Percentiles rank a stretch among this genome's conserved stretches.
phyloP scores from a whole-genome alignment of 2,113 vertebrate genomes.

The Eublepharis macularius region DNA sequence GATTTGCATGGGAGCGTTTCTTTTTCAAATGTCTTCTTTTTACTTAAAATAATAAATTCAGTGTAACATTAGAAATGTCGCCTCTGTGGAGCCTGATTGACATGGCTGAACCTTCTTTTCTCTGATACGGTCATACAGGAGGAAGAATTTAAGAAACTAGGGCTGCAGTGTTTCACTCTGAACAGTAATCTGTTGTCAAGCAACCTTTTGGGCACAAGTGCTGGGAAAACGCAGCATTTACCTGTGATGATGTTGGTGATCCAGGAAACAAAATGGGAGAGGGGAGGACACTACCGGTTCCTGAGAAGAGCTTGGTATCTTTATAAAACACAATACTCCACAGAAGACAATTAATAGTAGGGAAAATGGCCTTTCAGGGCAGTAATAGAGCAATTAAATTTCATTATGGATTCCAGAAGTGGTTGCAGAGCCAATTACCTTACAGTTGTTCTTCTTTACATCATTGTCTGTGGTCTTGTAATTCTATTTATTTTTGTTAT shows the following conservation, averaged over 20 bases:
- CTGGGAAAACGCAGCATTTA: no score
- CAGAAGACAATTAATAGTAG: not conserved
- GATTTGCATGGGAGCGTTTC: not conserved
- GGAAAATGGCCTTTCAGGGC: not conserved
- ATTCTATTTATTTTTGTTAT: no score
- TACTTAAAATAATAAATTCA: constrained; percentile 3
- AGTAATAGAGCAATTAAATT: not conserved
- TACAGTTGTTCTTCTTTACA: not conserved
- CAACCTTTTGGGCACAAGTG: no score
- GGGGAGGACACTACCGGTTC: no score
- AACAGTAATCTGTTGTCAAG: no score
- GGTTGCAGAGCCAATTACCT: no score
- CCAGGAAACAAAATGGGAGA: no score
- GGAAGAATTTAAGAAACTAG: not conserved
- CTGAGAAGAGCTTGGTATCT: no score
- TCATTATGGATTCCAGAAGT: no score
- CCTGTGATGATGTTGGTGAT: no score
- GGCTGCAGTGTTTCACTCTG: not conserved
- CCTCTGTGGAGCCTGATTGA: not conserved
- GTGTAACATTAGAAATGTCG: not conserved
- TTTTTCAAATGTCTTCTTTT: not conserved
- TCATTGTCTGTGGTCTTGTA: no score
- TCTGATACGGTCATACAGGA: no score
- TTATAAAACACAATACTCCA: not conserved
- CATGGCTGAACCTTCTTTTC: not conserved